A percentile compares a stretch with the other conserved stretches of the same genome.
These are phyloP conservation scores for Ochotona curzoniae DNA, from an alignment of 2,113 vertebrate genomes.

Conservation along the genomic window DNA sequence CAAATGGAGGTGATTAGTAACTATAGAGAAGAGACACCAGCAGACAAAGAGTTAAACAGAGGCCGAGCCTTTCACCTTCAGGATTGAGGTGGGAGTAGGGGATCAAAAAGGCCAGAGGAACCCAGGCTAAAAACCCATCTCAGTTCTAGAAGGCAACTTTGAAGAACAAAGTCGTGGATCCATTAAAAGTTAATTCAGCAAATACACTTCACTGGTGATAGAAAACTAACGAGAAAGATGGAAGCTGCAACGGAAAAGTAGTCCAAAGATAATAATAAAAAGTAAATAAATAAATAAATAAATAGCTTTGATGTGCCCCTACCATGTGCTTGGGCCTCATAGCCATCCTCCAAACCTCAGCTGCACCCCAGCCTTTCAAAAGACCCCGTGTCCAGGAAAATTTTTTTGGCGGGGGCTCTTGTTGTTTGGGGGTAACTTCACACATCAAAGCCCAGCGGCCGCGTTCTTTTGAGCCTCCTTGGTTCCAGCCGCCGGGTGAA, in stretches of 20 bases:
- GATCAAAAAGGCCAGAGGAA: conserved; percentile 56
- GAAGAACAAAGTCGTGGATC: conserved; percentile 86
- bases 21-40: conserved; percentile 73
- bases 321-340: conserved; percentile 64
- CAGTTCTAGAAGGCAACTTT: conserved; percentile 79
- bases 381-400: conserved; percentile 12
- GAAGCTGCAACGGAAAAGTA: conserved; percentile 76
- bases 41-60: conserved; percentile 86
- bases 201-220: conserved; percentile 86
- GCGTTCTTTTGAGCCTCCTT: conserved; percentile 60
- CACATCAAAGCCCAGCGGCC: conserved; percentile 68
- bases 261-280: conserved; percentile 79
- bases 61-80: conserved; percentile 65
- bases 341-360: not conserved
- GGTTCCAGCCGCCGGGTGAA: conserved; percentile 68
- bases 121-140: conserved; percentile 46
- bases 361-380: conserved; percentile 45
- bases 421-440: conserved; percentile 71
- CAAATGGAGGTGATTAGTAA: conserved; percentile 78
- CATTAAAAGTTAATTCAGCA: conserved; percentile 84
- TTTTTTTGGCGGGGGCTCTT: conserved; percentile 65
- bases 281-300: conserved; percentile 59
- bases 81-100: not conserved
- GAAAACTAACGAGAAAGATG: conserved; percentile 82
- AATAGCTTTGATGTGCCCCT: conserved; percentile 80